phyloP scores from a whole-genome alignment of 2,888 invertebrate species.

The Eulithis prunata region DNA sequence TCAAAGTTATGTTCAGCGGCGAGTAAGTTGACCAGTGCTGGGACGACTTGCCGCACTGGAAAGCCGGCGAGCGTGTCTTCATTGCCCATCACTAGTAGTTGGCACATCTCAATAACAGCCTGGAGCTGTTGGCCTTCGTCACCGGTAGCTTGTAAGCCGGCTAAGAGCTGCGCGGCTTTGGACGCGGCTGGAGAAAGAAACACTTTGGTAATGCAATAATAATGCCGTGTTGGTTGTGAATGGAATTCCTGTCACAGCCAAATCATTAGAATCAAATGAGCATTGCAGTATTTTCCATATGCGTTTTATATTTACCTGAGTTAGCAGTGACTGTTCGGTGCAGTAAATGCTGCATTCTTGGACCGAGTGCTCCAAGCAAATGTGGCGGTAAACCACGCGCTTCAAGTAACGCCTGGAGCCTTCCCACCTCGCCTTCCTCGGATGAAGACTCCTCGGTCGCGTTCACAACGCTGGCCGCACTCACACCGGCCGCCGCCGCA shows the following conservation, averaged over 20 bases:
- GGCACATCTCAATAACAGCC: constrained; percentile 99
- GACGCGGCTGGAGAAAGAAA: constrained; percentile 86
- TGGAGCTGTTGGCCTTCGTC: constrained; percentile 98
- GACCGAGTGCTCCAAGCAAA: constrained; percentile 96
- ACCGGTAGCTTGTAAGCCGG: constrained; percentile 95
- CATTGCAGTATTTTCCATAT: too few relatives aligned
- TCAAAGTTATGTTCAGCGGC: constrained; percentile 99
- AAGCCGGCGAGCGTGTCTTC: constrained; percentile 99
- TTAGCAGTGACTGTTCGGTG: constrained; percentile 96
- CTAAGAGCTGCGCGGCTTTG: constrained; percentile 96
- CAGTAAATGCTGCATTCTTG: constrained; percentile 97
- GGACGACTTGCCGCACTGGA: constrained; percentile 98
- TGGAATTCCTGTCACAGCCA: too few relatives aligned
- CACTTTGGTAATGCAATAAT: neutral
- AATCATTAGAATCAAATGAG: too few relatives aligned
- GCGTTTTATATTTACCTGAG: constrained; percentile 57
- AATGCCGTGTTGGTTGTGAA: too few relatives aligned
- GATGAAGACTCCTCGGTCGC: constrained; percentile 85
- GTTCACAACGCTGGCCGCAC: constrained; percentile 53
- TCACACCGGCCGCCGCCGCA: constrained; percentile 60
- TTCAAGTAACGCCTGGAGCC: constrained; percentile 96
- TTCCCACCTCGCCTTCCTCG: constrained; percentile 97
- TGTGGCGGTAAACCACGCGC: constrained; percentile 98
- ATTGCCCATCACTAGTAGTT: constrained; percentile 99
- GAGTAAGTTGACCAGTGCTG: constrained; percentile 95